Percentiles rank a stretch among this genome's conserved stretches.
Conservation (phyloP, 2,797 vertebrate species). For the Cyprinodon diabolis region DNA sequence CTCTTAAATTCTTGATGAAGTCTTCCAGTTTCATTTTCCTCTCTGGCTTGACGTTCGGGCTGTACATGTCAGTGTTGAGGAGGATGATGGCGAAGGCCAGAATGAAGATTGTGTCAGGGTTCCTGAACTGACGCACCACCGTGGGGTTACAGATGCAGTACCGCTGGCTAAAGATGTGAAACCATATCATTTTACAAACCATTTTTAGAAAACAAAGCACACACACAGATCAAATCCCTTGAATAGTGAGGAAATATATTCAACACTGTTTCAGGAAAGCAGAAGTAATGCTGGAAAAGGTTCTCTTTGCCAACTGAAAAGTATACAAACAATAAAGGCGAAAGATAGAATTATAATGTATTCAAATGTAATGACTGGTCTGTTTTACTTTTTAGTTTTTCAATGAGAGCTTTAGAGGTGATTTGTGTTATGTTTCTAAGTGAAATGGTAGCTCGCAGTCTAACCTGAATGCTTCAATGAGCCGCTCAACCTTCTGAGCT, state of each 20-base stretch:
- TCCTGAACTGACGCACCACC: conserved; percentile 95
- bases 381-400: not conserved
- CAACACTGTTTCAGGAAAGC: conserved; percentile 30
- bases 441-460: not conserved
- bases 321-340: conserved; percentile 3
- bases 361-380: too few species aligned
- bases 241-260: conserved; percentile 31
- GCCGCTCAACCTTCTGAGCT: conserved; percentile 96
- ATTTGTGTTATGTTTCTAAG: not conserved
- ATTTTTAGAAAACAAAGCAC: conserved; percentile 1
- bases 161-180: conserved; percentile 83
- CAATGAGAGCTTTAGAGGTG: not conserved
- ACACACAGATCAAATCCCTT: not conserved
- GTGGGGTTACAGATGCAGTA: conserved; percentile 99
- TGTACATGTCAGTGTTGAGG: conserved; percentile 99
- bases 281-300: conserved; percentile 39
- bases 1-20: conserved; percentile 97
- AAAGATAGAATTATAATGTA: conserved; percentile 8
- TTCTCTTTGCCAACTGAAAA: conserved; percentile 38
- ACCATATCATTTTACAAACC: not conserved
- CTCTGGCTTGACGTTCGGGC: conserved; percentile 96
- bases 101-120: conserved; percentile 99
- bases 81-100: conserved; percentile 98
- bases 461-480: conserved; percentile 97
- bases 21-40: conserved; percentile 99